Evolutionary conservation across 2,113 vertebrate genomes (phyloP).

Genomic region (Isichthys henryi): DNA sequence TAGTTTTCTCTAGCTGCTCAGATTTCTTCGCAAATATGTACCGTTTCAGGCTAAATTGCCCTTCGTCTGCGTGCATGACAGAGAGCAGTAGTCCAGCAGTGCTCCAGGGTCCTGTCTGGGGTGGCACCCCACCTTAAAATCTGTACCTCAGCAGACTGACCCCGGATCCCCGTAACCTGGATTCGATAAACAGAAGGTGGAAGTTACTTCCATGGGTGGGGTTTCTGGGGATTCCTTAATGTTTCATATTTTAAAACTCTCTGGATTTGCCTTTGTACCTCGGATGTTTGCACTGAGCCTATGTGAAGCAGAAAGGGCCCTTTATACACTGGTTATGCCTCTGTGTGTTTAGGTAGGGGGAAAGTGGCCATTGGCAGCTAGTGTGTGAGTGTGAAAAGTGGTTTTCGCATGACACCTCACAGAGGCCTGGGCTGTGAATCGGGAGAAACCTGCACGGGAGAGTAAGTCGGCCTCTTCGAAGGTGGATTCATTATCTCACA

Average conservation of each 20-base stretch:
- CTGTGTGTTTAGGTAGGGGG: conserved; percentile 52
- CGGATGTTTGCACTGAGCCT: not conserved
- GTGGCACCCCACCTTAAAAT: not conserved
- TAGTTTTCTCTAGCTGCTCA: not conserved
- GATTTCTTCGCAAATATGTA: not conserved
- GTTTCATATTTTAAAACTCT: not conserved
- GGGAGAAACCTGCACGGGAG: conserved; percentile 30
- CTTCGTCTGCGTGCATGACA: not conserved
- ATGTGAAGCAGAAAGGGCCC: conserved; percentile 49
- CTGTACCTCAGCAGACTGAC: not conserved
- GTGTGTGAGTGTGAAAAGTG: conserved; percentile 59
- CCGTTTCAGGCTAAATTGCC: not conserved
- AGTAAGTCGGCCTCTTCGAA: conserved; percentile 17
- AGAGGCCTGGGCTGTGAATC: conserved; percentile 12
- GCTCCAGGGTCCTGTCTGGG: not conserved
- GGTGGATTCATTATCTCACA: not conserved
- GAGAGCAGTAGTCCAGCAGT: not conserved
- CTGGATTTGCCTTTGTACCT: not conserved
- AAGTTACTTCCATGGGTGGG: not conserved
- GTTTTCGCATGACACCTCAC: conserved; percentile 39
- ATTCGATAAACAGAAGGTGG: not conserved
- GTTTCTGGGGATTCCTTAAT: not conserved
- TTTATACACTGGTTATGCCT: conserved; percentile 48
- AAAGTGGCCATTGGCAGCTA: conserved; percentile 43
- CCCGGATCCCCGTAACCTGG: not conserved